Conservation (phyloP, 1,140 invertebrate genomes). For the Holotrichia oblita region DNA sequence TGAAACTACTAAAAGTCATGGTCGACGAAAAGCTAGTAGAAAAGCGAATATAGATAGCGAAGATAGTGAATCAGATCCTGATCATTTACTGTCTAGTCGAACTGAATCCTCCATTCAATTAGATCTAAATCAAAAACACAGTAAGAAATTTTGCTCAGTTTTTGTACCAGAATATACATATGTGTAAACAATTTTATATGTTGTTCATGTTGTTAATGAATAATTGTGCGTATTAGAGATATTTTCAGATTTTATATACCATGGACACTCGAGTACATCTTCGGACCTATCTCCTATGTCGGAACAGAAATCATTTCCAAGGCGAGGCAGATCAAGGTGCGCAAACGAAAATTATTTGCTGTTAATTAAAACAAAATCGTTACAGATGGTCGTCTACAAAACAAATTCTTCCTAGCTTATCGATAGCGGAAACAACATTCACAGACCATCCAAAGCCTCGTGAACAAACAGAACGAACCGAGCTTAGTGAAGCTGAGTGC, state of each 20-base stretch:
- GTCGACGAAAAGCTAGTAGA: slow-evolving; percentile 67
- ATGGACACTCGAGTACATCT: slow-evolving; percentile 79
- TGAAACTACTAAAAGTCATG: slow-evolving; percentile 64
- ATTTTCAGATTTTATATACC: slow-evolving; percentile 76
- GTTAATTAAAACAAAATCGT: slow-evolving; percentile 15
- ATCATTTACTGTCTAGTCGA: slow-evolving; percentile 77
- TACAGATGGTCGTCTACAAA: slow-evolving; percentile 64
- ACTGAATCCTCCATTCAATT: slow-evolving; percentile 80
- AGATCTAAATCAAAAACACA: slow-evolving; percentile 77
- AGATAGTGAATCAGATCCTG: slow-evolving; percentile 79
- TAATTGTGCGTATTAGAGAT: slow-evolving; percentile 40
- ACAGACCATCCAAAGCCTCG: slow-evolving; percentile 56
- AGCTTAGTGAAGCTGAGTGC: slow-evolving; percentile 75
- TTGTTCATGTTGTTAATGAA: slow-evolving; percentile 8
- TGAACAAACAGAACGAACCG: slow-evolving; percentile 63
- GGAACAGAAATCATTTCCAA: slow-evolving; percentile 77
- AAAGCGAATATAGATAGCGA: slow-evolving; percentile 75
- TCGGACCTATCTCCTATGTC: slow-evolving; percentile 82
- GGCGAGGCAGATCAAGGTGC: slow-evolving; percentile 74
- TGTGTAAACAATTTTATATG: not conserved
- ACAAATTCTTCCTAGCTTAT: slow-evolving; percentile 67
- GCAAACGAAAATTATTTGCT: not conserved
- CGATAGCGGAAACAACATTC: slow-evolving; percentile 70
- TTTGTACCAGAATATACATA: not conserved
- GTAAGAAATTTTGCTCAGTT: slow-evolving; percentile 60